Evolutionary conservation across 1,140 invertebrate species (phyloP).

Genomic region (Philopotamus ludificatus): DNA sequence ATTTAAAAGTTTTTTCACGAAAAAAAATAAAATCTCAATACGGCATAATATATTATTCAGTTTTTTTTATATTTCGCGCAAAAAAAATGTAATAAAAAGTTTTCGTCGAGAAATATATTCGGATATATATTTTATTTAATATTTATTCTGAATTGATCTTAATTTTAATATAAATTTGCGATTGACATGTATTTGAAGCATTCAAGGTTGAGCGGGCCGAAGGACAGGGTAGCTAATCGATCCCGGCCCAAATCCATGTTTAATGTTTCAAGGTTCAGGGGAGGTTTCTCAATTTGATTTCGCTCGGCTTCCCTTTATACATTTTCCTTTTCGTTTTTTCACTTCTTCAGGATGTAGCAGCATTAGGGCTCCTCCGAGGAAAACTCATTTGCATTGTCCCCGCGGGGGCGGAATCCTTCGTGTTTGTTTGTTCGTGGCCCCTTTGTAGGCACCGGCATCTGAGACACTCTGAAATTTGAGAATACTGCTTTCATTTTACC

Average conservation of each 20-base stretch:
- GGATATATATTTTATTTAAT: too few species aligned
- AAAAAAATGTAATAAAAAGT: too few species aligned
- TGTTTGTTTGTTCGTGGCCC: background rate
- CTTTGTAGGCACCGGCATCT: conserved; percentile 5
- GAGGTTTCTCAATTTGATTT: conserved; percentile 39
- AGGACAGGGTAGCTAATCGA: conserved; percentile 32
- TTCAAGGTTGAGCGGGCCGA: too few species aligned
- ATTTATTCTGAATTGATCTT: too few species aligned
- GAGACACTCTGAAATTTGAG: too few species aligned
- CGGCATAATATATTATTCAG: background rate
- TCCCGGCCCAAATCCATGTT: conserved; percentile 41
- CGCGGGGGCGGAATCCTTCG: conserved; percentile 6
- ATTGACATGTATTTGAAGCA: too few species aligned
- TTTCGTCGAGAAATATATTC: too few species aligned
- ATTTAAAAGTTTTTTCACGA: background rate
- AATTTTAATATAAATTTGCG: too few species aligned
- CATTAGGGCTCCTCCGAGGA: conserved; percentile 22
- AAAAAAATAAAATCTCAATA: background rate
- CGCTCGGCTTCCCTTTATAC: conserved; percentile 27
- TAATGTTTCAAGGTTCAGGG: conserved; percentile 38
- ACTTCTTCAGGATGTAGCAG: conserved; percentile 19
- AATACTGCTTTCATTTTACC: too few species aligned
- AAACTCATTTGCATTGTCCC: conserved; percentile 37
- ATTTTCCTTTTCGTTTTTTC: conserved; percentile 17
- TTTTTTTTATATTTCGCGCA: background rate